These are phyloP conservation scores for Ashinkailepas kermadecensis DNA, from an alignment of 2,888 invertebrate genomes.

Conservation along the genomic window DNA sequence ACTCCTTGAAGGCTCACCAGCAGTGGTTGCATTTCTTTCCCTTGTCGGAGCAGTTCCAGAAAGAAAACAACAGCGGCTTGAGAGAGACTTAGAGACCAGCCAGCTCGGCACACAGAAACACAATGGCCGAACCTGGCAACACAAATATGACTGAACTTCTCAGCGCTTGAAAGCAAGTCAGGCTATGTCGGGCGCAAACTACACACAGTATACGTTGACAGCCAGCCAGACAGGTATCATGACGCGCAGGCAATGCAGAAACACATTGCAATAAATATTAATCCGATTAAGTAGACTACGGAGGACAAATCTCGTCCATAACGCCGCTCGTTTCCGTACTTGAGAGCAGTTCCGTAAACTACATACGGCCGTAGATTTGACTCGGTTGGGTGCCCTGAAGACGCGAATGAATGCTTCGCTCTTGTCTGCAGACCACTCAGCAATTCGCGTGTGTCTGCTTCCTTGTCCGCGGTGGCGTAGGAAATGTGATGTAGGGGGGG, in stretches of 20 bases:
- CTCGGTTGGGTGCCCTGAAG: too few relatives aligned
- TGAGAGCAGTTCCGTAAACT: too few relatives aligned
- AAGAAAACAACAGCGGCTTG: background rate
- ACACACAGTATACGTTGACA: background rate
- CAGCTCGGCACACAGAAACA: background rate
- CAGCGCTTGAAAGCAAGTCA: background rate
- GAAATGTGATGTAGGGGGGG: too few relatives aligned
- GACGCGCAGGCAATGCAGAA: background rate
- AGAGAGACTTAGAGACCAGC: too few relatives aligned
- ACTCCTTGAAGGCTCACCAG: background rate
- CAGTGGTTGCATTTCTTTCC: background rate
- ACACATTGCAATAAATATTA: conserved; percentile 11
- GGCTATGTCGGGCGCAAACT: background rate
- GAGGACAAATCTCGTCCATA: background rate
- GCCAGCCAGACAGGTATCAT: background rate
- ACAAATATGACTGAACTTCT: background rate
- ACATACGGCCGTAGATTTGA: too few relatives aligned
- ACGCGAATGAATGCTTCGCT: too few relatives aligned
- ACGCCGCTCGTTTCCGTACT: too few relatives aligned
- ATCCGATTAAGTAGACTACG: conserved; percentile 8
- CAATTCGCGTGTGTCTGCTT: too few relatives aligned
- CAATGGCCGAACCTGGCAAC: background rate
- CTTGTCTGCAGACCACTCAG: too few relatives aligned
- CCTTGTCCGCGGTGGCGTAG: too few relatives aligned
- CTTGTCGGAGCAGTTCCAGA: background rate